These are phyloP conservation scores for Byasa hedistus DNA, from an alignment of 2,888 invertebrate genomes.

Conservation along the genomic window DNA sequence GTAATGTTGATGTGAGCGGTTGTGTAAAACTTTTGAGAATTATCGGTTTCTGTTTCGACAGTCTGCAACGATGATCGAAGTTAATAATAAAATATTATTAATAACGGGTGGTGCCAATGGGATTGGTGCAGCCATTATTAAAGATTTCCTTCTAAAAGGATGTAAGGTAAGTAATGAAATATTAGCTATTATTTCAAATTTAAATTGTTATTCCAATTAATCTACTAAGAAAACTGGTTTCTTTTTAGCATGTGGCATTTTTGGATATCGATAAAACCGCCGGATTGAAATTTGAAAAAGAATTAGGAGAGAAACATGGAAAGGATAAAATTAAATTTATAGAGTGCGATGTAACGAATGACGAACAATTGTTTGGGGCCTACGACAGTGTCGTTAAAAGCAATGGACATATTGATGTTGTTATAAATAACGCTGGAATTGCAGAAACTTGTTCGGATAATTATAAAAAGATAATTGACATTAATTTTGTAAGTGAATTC, in stretches of 20 bases:
- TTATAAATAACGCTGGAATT: slow-evolving; percentile 51
- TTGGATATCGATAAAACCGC: slow-evolving; percentile 43
- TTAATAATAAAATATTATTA: slow-evolving; percentile 42
- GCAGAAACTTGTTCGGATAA: slow-evolving; percentile 42
- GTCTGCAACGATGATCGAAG: slow-evolving; percentile 35
- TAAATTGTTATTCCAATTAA: too few species aligned
- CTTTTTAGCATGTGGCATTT: slow-evolving; percentile 44
- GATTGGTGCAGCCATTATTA: slow-evolving; percentile 45
- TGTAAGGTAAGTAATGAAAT: slow-evolving; percentile 22
- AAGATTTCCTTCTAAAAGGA: slow-evolving; percentile 41
- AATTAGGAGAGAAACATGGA: slow-evolving; percentile 43
- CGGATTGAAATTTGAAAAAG: slow-evolving; percentile 41
- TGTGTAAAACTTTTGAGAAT: too few species aligned
- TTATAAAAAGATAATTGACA: slow-evolving; percentile 44
- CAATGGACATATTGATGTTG: slow-evolving; percentile 44
- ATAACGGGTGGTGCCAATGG: slow-evolving; percentile 53
- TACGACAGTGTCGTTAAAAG: slow-evolving; percentile 39
- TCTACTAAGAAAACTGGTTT: too few species aligned
- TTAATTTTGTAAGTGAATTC: slow-evolving; percentile 45
- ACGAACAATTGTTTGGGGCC: slow-evolving; percentile 40
- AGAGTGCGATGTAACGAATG: slow-evolving; percentile 48
- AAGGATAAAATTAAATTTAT: slow-evolving; percentile 43
- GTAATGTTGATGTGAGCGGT: too few species aligned
- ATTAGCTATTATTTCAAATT: background rate
- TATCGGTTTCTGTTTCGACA: too few species aligned